Percentiles rank a stretch among this genome's conserved stretches.
These are phyloP conservation scores for Allobates femoralis DNA, from an alignment of 2,797 vertebrate species.

Conservation along the genomic window DNA sequence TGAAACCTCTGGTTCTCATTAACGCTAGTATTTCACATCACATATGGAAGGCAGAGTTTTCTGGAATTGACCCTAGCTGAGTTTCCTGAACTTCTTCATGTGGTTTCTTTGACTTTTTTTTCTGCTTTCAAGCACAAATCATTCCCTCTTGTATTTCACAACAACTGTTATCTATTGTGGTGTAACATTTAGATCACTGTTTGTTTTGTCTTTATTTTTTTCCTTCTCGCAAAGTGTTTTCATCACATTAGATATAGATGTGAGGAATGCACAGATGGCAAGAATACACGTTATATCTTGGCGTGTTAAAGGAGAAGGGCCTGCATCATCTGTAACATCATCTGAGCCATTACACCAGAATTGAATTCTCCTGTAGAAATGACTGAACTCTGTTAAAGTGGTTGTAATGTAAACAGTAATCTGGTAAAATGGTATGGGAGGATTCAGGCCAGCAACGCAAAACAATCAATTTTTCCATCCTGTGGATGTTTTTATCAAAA, in stretches of 20 bases:
- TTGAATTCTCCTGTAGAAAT: not conserved
- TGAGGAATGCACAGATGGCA: constrained; percentile 2
- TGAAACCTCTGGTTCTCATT: constrained; percentile 59
- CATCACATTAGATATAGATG: not conserved
- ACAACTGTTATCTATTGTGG: constrained; percentile 36
- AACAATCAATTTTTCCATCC: not conserved
- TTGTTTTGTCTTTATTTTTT: constrained; percentile 11
- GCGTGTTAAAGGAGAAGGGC: not conserved
- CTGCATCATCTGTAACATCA: not conserved
- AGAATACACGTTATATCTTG: not conserved
- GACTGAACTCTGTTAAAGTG: not conserved
- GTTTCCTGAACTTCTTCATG: constrained; percentile 46
- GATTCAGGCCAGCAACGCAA: not conserved
- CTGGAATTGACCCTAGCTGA: constrained; percentile 58
- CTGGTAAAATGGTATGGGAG: not conserved
- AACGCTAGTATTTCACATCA: constrained; percentile 44
- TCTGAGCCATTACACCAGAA: not conserved
- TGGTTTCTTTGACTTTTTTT: constrained; percentile 33
- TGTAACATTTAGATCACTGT: not conserved
- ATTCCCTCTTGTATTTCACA: constrained; percentile 28
- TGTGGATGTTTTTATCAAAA: not conserved
- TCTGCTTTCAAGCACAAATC: constrained; percentile 29
- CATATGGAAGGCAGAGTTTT: constrained; percentile 57
- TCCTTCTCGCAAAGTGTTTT: not conserved
- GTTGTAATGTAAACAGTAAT: not conserved